Evolutionary conservation across 2,888 invertebrate genomes (phyloP), one percentile per base, ranked within the genome.

Genomic region (Argyra leucocephala): DNA sequence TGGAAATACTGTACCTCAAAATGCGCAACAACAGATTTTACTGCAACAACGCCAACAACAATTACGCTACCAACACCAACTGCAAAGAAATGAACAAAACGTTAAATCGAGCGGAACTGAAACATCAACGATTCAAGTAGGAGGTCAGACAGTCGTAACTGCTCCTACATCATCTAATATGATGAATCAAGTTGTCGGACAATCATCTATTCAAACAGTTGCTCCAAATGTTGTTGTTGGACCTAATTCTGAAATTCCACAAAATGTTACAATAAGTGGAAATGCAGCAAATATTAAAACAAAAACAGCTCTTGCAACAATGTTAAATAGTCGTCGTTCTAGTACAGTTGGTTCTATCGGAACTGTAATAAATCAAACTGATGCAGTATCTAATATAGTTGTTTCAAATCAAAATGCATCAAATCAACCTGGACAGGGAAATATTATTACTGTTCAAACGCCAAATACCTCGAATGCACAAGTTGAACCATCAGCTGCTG

Each of bases 241-340:
- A 62, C 69, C 68, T 59, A 63, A 68, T 18, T 23, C 69, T 12
- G 69, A 69, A 36, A 31, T 69, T 15, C 64, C 69, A 21, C 68
- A 67, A 64, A 76, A 73, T 63, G 22, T 61, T 22, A 57, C 65
- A 18, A 66, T 63, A 9, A 66, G 48, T 57, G 37, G 68, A 22
- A 48, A 48, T 48, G 48, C 61, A 21, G 61, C 5, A 72, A 70
- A 0, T 77, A 69, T 76, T 22, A 93, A 93, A 81, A 93, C 95
- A 3, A 97, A 96, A 82, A 96, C 96, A 0, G 96, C 96, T 0
- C 82, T 97, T 66, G 96, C 96, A 21, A 94, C 96, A 77, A 92
- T 96, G 91, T 82, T 96, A 67, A 94, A 90, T 73, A 94, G 88
- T 73, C 84, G 94, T 22, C 64, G 65, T 48, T 48, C 48, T 6